Conservation (phyloP, 2,888 invertebrate species). For the Xiphydria camelus region DNA sequence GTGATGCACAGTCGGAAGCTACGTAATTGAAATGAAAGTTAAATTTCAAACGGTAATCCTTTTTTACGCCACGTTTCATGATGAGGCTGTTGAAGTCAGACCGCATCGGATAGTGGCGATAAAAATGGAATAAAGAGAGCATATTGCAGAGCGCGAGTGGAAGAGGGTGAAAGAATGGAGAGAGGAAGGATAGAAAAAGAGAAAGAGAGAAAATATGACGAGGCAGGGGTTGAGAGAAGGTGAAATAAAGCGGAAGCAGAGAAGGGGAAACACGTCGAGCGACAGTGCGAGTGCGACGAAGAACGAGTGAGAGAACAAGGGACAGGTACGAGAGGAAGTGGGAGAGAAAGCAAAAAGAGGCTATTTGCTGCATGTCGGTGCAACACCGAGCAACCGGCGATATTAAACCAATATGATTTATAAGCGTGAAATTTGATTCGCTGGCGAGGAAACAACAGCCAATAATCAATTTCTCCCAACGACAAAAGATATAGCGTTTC, state of each 20-base stretch:
- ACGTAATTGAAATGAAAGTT: too few species aligned
- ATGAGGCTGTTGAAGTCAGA: not conserved
- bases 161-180: not conserved
- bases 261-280: not conserved
- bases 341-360: conserved; percentile 6
- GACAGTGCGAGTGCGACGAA: too few species aligned
- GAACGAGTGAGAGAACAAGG: not conserved
- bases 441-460: conserved; percentile 35
- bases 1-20: too few species aligned
- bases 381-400: conserved; percentile 22
- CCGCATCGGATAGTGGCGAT: not conserved
- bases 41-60: too few species aligned
- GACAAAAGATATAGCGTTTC: conserved; percentile 30
- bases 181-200: not conserved
- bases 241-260: not conserved
- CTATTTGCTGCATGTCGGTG: conserved; percentile 29
- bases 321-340: not conserved
- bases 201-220: not conserved
- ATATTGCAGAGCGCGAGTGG: not conserved
- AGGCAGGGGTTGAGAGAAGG: too few species aligned
- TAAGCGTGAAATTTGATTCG: conserved; percentile 42
- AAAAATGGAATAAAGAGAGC: conserved; percentile 1
- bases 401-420: conserved; percentile 39
- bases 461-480: conserved; percentile 35
- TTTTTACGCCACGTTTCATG: too few species aligned